A percentile compares a stretch with the other conserved stretches of the same genome.
Conservation (phyloP, 1,140 invertebrate genomes). For the Lepidurus arcticus region DNA sequence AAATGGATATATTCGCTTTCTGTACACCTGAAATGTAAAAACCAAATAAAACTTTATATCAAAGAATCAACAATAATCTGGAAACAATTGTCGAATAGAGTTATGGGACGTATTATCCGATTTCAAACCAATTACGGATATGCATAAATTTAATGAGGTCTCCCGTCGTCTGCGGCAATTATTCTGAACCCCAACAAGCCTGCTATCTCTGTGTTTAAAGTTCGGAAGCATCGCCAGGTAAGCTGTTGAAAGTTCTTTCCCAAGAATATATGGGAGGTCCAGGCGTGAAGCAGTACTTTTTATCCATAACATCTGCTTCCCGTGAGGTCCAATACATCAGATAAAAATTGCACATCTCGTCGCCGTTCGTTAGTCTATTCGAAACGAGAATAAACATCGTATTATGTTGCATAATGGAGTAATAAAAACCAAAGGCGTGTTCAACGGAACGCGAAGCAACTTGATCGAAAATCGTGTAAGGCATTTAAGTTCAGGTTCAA, state of each 20-base stretch:
- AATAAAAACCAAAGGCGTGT: neutral
- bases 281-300: constrained; percentile 48
- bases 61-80: neutral
- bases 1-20: constrained; percentile 4
- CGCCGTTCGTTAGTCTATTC: constrained; percentile 37
- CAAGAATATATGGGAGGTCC: constrained; percentile 75
- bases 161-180: neutral
- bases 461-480: neutral
- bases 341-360: constrained; percentile 66
- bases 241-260: constrained; percentile 62
- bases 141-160: neutral
- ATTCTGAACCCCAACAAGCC: neutral
- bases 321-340: constrained; percentile 56
- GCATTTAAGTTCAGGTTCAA: neutral
- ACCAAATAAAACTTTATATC: constrained; percentile 10
- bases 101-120: neutral
- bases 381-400: constrained; percentile 24
- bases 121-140: neutral
- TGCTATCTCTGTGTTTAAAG: constrained; percentile 19
- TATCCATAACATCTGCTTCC: constrained; percentile 40
- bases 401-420: neutral
- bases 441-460: neutral
- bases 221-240: constrained; percentile 56
- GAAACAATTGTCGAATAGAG: neutral
- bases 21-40: constrained; percentile 8